Conservation (phyloP, 2,797 vertebrate species). For the Neosalanx taihuensis region DNA sequence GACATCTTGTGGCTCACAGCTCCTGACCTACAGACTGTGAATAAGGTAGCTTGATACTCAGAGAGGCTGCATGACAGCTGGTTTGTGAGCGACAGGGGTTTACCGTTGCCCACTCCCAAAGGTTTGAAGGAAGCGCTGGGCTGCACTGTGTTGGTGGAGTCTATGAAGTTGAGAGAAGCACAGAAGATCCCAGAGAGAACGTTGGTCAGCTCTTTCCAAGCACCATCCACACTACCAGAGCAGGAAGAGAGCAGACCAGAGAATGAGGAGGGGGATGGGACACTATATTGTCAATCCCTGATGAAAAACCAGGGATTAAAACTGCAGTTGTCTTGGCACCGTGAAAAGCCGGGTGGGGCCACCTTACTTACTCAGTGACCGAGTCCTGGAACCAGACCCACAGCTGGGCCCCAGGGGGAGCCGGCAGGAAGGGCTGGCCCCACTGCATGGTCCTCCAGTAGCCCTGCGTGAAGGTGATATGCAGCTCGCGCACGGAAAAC, state of each 20-base stretch:
- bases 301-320: not conserved
- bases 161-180: constrained; percentile 97
- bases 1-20: too few relatives aligned
- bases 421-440: constrained; percentile 88
- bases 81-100: constrained; percentile 17
- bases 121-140: constrained; percentile 97
- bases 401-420: constrained; percentile 90
- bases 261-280: not conserved
- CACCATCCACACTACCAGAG: constrained; percentile 80
- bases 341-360: too few relatives aligned
- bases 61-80: not conserved
- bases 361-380: constrained; percentile 83
- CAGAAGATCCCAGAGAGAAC: constrained; percentile 97
- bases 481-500: constrained; percentile 89
- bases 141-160: constrained; percentile 93
- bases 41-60: not conserved
- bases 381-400: constrained; percentile 98
- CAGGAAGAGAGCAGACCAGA: not conserved
- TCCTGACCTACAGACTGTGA: not conserved
- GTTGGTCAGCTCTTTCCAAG: constrained; percentile 95
- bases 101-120: constrained; percentile 88
- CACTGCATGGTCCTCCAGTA: constrained; percentile 94
- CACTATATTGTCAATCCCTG: not conserved
- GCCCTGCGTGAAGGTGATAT: constrained; percentile 94
- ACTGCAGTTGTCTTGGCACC: too few relatives aligned